Conservation (phyloP, 2,797 vertebrate genomes). For the Tauraco hartlaubi region DNA sequence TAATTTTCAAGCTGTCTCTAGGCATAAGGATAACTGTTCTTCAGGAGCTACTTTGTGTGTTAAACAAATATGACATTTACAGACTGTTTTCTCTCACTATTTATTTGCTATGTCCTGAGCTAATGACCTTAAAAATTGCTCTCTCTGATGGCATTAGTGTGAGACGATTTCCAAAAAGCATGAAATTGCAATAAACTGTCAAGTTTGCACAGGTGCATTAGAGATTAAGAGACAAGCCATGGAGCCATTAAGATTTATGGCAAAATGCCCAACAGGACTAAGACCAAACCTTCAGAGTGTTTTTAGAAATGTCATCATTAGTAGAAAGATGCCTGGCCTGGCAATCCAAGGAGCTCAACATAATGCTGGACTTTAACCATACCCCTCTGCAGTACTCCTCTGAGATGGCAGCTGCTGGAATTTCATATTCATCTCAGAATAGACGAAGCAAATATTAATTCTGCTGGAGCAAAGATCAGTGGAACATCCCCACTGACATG, state of each 20-base stretch:
- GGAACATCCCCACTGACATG: not conserved
- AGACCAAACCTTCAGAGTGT: conserved; percentile 44
- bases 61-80: conserved; percentile 66
- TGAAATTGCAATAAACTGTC: conserved; percentile 66
- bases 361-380: conserved; percentile 33
- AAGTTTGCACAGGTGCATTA: conserved; percentile 68
- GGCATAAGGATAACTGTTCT: conserved; percentile 55
- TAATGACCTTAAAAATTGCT: conserved; percentile 64
- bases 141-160: conserved; percentile 33
- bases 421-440: conserved; percentile 8
- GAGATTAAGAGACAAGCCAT: conserved; percentile 67
- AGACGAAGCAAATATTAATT: conserved; percentile 42
- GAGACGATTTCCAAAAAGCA: conserved; percentile 36
- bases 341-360: not conserved
- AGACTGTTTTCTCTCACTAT: conserved; percentile 53
- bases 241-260: conserved; percentile 64
- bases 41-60: conserved; percentile 32
- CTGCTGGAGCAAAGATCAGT: conserved; percentile 17
- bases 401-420: conserved; percentile 46
- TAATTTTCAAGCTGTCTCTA: conserved; percentile 47
- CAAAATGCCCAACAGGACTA: conserved; percentile 22
- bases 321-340: conserved; percentile 1
- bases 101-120: conserved; percentile 55
- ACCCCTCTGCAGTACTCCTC: conserved; percentile 13
- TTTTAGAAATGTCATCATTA: conserved; percentile 60